phyloP scores from a whole-genome alignment of 2,113 vertebrate species.

The Diphyllodes magnificus region DNA sequence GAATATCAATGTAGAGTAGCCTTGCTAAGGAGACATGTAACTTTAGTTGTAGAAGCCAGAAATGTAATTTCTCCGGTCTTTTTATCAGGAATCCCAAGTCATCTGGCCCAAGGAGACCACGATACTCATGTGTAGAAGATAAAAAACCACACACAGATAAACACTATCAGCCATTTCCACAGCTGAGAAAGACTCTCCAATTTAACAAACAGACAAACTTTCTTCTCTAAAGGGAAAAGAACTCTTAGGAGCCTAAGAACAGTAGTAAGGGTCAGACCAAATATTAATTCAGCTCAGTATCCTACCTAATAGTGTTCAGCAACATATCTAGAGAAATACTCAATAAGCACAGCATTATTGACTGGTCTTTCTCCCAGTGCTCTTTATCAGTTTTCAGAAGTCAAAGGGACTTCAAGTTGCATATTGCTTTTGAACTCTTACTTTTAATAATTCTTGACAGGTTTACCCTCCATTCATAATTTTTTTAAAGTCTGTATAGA shows the following conservation, averaged over 20 bases:
- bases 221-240: background rate
- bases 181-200: background rate
- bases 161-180: background rate
- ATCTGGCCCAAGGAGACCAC: background rate
- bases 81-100: background rate
- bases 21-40: background rate
- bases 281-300: background rate
- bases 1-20: background rate
- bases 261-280: background rate
- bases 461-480: background rate
- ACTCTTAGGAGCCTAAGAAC: background rate
- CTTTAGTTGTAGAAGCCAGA: background rate
- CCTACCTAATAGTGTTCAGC: background rate
- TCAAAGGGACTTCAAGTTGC: background rate
- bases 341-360: background rate
- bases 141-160: background rate
- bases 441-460: background rate
- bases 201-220: background rate
- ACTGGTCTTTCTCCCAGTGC: background rate
- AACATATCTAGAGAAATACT: background rate
- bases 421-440: background rate
- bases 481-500: background rate
- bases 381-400: background rate
- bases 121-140: fast-evolving
- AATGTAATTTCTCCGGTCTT: background rate